Conservation (phyloP, 2,113 vertebrate species). For the Nothocercus julius region DNA sequence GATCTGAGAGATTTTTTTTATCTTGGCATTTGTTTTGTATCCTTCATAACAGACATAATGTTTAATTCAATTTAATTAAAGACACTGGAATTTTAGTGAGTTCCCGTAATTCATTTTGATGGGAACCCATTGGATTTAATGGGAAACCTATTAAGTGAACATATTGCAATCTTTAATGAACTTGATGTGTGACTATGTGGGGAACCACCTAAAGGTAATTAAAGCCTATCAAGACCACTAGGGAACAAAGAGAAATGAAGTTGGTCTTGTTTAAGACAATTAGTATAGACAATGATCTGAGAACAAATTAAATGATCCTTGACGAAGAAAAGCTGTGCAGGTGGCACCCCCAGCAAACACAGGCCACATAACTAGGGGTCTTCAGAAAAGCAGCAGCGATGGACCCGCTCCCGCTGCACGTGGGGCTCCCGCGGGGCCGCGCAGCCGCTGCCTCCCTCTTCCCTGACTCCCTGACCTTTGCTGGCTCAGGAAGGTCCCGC, state of each 20-base stretch:
- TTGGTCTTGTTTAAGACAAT: slow-evolving; percentile 81
- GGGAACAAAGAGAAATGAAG: slow-evolving; percentile 80
- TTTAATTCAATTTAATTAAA: slow-evolving; percentile 73
- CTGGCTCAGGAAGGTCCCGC: background rate
- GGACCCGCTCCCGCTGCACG: slow-evolving; percentile 45
- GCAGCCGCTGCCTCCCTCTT: background rate
- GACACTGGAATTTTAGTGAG: slow-evolving; percentile 65
- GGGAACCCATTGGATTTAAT: slow-evolving; percentile 79
- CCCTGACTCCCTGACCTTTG: too few species aligned
- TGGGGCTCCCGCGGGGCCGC: background rate
- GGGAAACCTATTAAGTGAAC: slow-evolving; percentile 81
- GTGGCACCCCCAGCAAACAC: slow-evolving; percentile 57
- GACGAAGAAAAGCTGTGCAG: slow-evolving; percentile 73
- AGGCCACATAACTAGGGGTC: slow-evolving; percentile 48
- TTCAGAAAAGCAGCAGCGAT: slow-evolving; percentile 50
- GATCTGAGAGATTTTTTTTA: background rate
- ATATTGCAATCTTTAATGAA: slow-evolving; percentile 81
- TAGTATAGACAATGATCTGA: slow-evolving; percentile 77
- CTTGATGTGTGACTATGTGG: slow-evolving; percentile 62
- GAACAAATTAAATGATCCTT: slow-evolving; percentile 74
- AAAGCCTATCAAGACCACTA: slow-evolving; percentile 70
- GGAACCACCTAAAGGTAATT: slow-evolving; percentile 81
- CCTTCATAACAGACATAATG: slow-evolving; percentile 57
- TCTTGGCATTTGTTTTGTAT: slow-evolving; percentile 10
- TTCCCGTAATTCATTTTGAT: slow-evolving; percentile 78